phyloP scores from a whole-genome alignment of 2,888 invertebrate genomes.

The Amaurobius ferox region DNA sequence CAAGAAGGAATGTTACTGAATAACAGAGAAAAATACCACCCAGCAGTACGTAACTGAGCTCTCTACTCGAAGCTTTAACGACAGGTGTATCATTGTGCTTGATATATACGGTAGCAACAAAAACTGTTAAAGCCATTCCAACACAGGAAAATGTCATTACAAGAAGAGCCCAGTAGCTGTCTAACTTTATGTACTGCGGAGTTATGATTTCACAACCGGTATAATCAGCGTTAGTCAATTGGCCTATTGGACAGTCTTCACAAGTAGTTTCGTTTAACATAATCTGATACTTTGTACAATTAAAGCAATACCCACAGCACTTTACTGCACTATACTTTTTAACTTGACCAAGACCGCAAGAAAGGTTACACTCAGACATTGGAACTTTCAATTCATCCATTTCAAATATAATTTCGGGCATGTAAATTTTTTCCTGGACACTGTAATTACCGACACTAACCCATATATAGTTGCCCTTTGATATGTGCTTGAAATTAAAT shows the following conservation, averaged over 20 bases:
- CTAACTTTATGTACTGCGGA: conserved; percentile 81
- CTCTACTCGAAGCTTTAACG: conserved; percentile 79
- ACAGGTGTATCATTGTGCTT: conserved; percentile 78
- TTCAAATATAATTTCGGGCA: conserved; percentile 72
- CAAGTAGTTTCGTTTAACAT: conserved; percentile 90
- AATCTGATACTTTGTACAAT: conserved; percentile 91
- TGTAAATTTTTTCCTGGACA: conserved; percentile 86
- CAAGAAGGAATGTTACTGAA: conserved; percentile 78
- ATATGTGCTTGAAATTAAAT: conserved; percentile 92
- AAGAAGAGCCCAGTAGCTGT: conserved; percentile 92
- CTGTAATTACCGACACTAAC: conserved; percentile 90
- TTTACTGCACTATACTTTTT: conserved; percentile 94
- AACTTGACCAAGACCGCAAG: conserved; percentile 91
- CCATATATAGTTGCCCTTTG: conserved; percentile 87
- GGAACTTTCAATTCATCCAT: conserved; percentile 80
- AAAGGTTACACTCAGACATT: conserved; percentile 92
- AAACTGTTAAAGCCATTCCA: conserved; percentile 77
- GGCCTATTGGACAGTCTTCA: conserved; percentile 83
- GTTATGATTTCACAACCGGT: conserved; percentile 85
- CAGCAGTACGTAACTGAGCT: conserved; percentile 78
- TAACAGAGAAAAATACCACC: conserved; percentile 78
- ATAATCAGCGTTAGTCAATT: conserved; percentile 67
- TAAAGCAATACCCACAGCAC: conserved; percentile 96
- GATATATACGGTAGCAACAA: conserved; percentile 78
- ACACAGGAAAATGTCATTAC: conserved; percentile 84